These are phyloP conservation scores for Lordiphosa andalusiaca DNA, from an alignment of 2,888 invertebrate genomes.

Conservation along the genomic window DNA sequence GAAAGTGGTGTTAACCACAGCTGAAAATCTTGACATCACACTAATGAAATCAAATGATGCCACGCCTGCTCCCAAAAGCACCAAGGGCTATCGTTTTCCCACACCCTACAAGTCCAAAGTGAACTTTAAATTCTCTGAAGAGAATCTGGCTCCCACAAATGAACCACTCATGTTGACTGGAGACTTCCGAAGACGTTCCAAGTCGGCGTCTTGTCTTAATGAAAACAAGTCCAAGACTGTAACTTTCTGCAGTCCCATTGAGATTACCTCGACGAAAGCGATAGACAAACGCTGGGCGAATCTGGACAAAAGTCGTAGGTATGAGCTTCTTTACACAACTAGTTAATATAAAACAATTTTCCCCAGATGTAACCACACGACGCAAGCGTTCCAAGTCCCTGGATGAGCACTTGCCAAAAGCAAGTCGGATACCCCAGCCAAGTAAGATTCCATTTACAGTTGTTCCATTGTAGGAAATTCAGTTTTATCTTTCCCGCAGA, in stretches of 20 bases:
- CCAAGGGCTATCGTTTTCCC: slow-evolving; percentile 42
- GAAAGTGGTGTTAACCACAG: slow-evolving; percentile 22
- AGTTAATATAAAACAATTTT: not conserved
- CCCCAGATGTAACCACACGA: slow-evolving; percentile 68
- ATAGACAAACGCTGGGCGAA: slow-evolving; percentile 49
- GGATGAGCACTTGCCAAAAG: slow-evolving; percentile 43
- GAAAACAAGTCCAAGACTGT: slow-evolving; percentile 45
- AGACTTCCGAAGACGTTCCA: slow-evolving; percentile 55
- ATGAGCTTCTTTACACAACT: not conserved
- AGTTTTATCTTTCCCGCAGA: slow-evolving; percentile 16
- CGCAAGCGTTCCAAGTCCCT: slow-evolving; percentile 76
- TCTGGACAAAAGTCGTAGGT: slow-evolving; percentile 44
- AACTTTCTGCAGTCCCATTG: slow-evolving; percentile 70
- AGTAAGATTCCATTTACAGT: slow-evolving; percentile 42
- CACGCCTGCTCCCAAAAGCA: not conserved
- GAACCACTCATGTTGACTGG: not conserved
- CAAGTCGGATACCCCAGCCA: slow-evolving; percentile 51
- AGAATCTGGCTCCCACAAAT: not conserved
- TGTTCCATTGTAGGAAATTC: not conserved
- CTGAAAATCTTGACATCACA: slow-evolving; percentile 18
- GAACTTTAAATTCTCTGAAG: slow-evolving; percentile 15
- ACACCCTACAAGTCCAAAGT: slow-evolving; percentile 58
- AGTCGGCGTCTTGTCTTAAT: slow-evolving; percentile 46
- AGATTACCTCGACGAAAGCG: slow-evolving; percentile 46
- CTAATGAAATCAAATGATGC: slow-evolving; percentile 1